Conservation (phyloP, 2,888 invertebrate species). For the Caenorhabditis becei region DNA sequence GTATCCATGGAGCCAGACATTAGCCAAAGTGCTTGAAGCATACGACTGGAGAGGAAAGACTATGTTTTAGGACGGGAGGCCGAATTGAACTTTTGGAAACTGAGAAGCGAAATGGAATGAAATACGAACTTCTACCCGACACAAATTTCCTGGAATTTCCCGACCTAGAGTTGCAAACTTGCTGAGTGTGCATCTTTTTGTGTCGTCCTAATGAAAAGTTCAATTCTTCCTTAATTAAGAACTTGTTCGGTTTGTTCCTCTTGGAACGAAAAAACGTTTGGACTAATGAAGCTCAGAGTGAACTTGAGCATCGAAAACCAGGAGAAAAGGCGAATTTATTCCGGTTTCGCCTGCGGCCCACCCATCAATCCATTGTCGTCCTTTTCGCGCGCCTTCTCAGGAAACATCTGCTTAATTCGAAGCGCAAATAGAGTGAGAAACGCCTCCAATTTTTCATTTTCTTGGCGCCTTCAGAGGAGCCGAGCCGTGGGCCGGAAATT, state of each 20-base stretch:
- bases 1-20: not conserved
- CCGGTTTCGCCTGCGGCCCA: not conserved
- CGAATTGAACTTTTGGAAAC: no score
- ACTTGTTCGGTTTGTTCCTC: not conserved
- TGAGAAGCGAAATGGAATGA: no score
- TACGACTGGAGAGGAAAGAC: no score
- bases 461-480: not conserved
- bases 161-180: no score
- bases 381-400: constrained; percentile 8
- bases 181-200: no score
- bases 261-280: not conserved
- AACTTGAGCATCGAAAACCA: constrained; percentile 9
- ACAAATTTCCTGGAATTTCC: no score
- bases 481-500: constrained; percentile 32
- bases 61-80: no score
- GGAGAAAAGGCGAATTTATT: not conserved
- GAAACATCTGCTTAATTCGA: constrained; percentile 49
- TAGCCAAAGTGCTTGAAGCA: no score
- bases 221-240: constrained; percentile 6
- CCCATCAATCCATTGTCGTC: constrained; percentile 17
- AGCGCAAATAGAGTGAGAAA: not conserved
- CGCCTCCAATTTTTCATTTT: constrained; percentile 22
- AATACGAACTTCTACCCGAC: no score
- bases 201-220: constrained; percentile 12
- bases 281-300: not conserved